Conservation (phyloP, 2,797 vertebrate genomes). For the Thripadectes ignobilis region DNA sequence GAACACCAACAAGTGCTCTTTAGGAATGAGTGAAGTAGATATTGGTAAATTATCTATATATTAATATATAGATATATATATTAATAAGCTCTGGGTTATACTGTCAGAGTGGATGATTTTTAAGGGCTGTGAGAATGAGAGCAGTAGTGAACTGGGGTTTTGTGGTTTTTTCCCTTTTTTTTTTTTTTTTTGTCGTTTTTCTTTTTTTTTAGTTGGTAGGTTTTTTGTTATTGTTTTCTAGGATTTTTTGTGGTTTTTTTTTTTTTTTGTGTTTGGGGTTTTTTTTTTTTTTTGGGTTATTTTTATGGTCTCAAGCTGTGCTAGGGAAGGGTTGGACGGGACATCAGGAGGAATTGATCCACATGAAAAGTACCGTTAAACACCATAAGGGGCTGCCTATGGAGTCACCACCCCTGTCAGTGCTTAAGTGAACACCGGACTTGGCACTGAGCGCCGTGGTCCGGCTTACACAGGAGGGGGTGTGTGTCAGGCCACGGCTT, state of each 20-base stretch:
- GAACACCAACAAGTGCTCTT: not conserved
- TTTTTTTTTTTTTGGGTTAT: not conserved
- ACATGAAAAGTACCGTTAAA: accelerated
- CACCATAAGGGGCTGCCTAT: not conserved
- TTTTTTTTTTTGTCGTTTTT: not conserved
- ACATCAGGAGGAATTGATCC: not conserved
- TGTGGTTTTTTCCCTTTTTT: no score
- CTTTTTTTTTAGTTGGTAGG: no score
- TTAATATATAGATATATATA: no score
- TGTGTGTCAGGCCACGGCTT: accelerated
- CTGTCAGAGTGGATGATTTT: accelerated
- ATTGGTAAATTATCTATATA: not conserved
- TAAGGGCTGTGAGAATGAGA: not conserved
- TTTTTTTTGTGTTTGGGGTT: not conserved
- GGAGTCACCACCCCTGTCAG: not conserved
- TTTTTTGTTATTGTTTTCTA: no score
- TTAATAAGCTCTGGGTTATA: no score
- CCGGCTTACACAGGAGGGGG: no score
- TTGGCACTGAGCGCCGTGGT: accelerated
- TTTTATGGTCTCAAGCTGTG: no score
- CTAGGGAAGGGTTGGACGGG: not conserved
- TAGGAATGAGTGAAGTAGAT: accelerated
- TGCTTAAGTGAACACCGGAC: accelerated
- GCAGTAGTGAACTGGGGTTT: accelerated
- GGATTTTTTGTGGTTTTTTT: no score